These are phyloP conservation scores for Micrasema minimum DNA, from an alignment of 1,140 invertebrate genomes.

Conservation along the genomic window DNA sequence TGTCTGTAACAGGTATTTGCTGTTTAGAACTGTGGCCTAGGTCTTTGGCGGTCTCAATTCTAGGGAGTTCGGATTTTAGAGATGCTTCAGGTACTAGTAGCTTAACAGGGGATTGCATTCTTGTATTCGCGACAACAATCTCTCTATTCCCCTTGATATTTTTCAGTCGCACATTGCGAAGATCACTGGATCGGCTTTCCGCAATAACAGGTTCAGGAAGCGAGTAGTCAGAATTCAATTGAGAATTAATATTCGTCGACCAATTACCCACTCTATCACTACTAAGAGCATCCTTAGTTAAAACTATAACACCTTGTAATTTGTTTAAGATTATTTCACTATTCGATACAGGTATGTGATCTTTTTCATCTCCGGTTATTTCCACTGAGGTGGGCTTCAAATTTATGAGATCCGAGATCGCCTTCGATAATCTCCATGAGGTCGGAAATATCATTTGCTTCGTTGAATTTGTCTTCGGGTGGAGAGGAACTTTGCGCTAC, in stretches of 20 bases:
- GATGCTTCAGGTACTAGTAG: too few relatives aligned
- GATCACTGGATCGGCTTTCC: too few relatives aligned
- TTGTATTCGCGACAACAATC: too few relatives aligned
- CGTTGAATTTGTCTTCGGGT: not conserved
- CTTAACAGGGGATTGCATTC: too few relatives aligned
- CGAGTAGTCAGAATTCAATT: not conserved
- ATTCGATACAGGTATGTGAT: not conserved
- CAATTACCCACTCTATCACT: not conserved
- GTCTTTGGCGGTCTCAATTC: too few relatives aligned
- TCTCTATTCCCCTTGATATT: too few relatives aligned
- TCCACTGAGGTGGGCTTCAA: slow-evolving; percentile 5
- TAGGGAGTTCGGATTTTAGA: too few relatives aligned
- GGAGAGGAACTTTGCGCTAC: not conserved
- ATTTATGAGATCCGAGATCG: slow-evolving; percentile 8
- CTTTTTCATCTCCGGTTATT: slow-evolving; percentile 9
- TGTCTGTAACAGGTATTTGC: too few relatives aligned
- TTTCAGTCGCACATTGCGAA: too few relatives aligned
- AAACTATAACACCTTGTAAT: not conserved
- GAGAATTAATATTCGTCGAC: not conserved
- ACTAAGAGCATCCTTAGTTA: not conserved
- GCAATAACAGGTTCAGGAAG: too few relatives aligned
- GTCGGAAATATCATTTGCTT: slow-evolving; percentile 14
- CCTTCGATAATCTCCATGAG: slow-evolving; percentile 28
- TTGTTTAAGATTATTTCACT: not conserved
- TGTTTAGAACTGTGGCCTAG: too few relatives aligned